Conservation (phyloP, 1,140 invertebrate genomes). For the Bursaphelenchus mucronatus region DNA sequence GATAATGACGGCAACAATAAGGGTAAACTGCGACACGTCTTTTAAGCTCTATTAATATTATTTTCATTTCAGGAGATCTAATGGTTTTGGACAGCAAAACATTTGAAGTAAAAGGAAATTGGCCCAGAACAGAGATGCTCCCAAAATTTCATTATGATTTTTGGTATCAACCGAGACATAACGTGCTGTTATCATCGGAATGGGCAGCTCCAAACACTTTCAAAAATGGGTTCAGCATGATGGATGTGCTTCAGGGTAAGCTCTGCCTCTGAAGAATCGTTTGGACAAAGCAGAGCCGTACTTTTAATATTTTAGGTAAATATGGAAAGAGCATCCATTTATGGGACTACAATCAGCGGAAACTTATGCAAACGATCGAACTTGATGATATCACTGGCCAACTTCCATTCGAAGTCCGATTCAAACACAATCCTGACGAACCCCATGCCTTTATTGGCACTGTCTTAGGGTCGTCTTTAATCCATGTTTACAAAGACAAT, state of each 20-base stretch:
- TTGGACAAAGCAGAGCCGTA: conserved; percentile 34
- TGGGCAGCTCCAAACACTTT: conserved; percentile 84
- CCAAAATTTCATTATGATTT: conserved; percentile 68
- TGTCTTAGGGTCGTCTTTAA: conserved; percentile 73
- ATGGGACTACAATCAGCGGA: conserved; percentile 79
- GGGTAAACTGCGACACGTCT: conserved; percentile 61
- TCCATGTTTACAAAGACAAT: conserved; percentile 65
- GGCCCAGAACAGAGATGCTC: conserved; percentile 54
- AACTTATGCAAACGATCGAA: conserved; percentile 76
- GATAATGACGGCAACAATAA: conserved; percentile 71
- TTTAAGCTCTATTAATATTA: too few species aligned
- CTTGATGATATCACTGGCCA: conserved; percentile 74
- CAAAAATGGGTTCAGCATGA: conserved; percentile 71
- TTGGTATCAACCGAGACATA: conserved; percentile 84
- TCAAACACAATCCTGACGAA: conserved; percentile 81
- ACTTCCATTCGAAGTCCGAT: conserved; percentile 85
- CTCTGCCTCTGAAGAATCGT: too few species aligned
- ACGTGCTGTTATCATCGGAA: conserved; percentile 82
- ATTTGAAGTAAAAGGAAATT: conserved; percentile 70
- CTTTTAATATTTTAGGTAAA: conserved; percentile 62
- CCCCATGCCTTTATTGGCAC: conserved; percentile 78
- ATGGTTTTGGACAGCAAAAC: conserved; percentile 78
- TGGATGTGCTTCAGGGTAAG: conserved; percentile 66
- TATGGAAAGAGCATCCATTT: conserved; percentile 83
- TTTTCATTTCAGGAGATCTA: conserved; percentile 75